Conservation (phyloP, 2,797 vertebrate species). For the Lithobates sylvaticus region DNA sequence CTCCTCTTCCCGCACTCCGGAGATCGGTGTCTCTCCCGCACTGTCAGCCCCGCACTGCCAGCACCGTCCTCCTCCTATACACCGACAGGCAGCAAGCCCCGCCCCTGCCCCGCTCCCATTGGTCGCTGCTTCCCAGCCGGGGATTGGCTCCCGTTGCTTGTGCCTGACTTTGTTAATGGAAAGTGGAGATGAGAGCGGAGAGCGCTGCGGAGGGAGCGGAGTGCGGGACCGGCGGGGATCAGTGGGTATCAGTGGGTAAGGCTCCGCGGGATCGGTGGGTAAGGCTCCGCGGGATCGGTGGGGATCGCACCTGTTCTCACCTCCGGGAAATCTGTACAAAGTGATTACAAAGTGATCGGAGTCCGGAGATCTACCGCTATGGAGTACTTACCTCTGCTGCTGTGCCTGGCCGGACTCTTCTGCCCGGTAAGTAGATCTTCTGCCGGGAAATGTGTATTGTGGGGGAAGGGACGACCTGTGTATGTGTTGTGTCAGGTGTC, state of each 20-base stretch:
- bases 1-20: no score
- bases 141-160: constrained; percentile 2
- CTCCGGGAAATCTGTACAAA: background rate
- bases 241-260: background rate
- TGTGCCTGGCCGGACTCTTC: background rate
- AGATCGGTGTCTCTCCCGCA: background rate
- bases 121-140: background rate
- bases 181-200: constrained; percentile 11
- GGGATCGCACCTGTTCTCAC: background rate
- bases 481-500: no score
- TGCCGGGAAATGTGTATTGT: no score
- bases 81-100: background rate
- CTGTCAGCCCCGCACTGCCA: background rate
- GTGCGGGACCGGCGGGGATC: no score
- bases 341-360: background rate
- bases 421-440: constrained; percentile 31
- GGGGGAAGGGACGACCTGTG: no score
- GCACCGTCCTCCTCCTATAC: no score
- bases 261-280: background rate
- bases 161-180: constrained; percentile 51
- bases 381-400: background rate
- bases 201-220: background rate
- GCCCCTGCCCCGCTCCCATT: constrained; percentile 4
- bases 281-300: background rate
- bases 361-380: constrained; percentile 8